Conservation (phyloP, 2,113 vertebrate genomes). For the Ammodramus savannarum region DNA sequence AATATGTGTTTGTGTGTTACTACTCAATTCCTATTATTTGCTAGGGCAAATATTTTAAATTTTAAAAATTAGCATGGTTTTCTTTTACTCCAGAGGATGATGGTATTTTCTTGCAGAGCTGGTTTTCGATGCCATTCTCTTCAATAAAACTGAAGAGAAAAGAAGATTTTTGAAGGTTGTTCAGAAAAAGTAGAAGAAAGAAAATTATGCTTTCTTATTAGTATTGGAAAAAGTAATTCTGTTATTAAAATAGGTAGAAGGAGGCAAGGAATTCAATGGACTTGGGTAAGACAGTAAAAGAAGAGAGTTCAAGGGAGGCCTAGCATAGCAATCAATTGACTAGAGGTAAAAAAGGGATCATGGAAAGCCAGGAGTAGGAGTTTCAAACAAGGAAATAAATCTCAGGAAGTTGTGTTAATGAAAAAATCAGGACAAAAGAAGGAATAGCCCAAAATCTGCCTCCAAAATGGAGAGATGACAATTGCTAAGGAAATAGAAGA, state of each 20-base stretch:
- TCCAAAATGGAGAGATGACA: neutral
- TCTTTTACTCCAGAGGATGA: neutral
- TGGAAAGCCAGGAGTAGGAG: neutral
- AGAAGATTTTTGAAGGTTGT: neutral
- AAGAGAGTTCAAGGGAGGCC: conserved; percentile 24
- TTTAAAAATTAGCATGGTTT: neutral
- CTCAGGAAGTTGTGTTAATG: neutral
- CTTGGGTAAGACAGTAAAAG: conserved; percentile 8
- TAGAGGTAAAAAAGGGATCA: neutral
- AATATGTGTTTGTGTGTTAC: neutral
- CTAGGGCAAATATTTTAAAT: neutral
- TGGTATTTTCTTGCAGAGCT: neutral
- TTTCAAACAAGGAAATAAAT: neutral
- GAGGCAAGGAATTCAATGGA: neutral
- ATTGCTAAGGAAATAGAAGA: neutral
- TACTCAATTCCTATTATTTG: neutral
- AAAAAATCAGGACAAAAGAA: neutral
- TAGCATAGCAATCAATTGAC: neutral
- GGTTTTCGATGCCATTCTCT: neutral
- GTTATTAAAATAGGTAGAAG: conserved; percentile 34
- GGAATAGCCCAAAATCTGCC: neutral
- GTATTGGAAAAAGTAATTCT: conserved; percentile 1
- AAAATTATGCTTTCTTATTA: conserved; percentile 33
- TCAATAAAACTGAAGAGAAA: neutral
- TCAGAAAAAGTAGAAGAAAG: conserved; percentile 1